phyloP scores from a whole-genome alignment of 2,888 invertebrate species.

The Tortricodes alternella region DNA sequence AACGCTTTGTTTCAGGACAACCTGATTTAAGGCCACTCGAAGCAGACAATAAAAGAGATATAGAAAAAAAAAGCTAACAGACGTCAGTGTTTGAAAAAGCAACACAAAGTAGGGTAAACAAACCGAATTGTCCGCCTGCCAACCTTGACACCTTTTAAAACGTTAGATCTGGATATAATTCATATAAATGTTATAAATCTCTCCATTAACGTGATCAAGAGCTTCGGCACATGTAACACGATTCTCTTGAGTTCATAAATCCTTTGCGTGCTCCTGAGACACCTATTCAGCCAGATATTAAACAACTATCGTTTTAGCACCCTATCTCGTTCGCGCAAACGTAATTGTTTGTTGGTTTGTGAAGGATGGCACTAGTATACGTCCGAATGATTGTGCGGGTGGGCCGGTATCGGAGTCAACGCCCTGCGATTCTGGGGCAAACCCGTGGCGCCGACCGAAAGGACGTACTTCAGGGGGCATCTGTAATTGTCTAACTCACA shows the following conservation, averaged over 20 bases:
- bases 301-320: background rate
- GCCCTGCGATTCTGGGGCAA: constrained; percentile 36
- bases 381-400: constrained; percentile 26
- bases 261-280: constrained; percentile 42
- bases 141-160: constrained; percentile 23
- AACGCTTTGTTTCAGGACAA: background rate
- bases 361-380: constrained; percentile 24
- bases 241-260: constrained; percentile 48
- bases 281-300: constrained; percentile 10
- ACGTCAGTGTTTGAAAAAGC: constrained; percentile 13
- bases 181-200: constrained; percentile 46
- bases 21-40: background rate
- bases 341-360: constrained; percentile 7
- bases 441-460: constrained; percentile 45
- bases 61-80: background rate
- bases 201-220: constrained; percentile 51
- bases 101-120: constrained; percentile 6
- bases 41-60: constrained; percentile 7
- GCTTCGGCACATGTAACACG: constrained; percentile 52
- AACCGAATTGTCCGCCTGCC: constrained; percentile 20
- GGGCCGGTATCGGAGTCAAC: constrained; percentile 34
- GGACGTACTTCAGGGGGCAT: constrained; percentile 47
- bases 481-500: constrained; percentile 23
- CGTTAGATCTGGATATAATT: constrained; percentile 21
- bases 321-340: constrained; percentile 4